Evolutionary conservation across 2,113 vertebrate species (phyloP).

Genomic region (Silurus asotus): DNA sequence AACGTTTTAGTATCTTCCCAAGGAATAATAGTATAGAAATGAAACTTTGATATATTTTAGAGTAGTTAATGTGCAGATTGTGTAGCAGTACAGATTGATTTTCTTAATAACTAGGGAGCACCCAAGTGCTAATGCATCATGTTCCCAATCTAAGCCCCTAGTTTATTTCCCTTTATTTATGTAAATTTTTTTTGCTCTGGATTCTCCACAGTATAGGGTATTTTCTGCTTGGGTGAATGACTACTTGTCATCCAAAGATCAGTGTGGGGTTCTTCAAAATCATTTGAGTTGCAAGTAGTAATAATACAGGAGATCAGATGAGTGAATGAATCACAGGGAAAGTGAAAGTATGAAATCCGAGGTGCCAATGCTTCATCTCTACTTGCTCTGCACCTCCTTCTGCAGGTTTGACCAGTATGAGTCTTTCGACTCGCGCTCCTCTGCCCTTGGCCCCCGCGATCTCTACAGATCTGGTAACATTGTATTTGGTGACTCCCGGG

Average conservation of each 20-base stretch:
- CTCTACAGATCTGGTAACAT: slow-evolving; percentile 85
- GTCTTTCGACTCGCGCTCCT: slow-evolving; percentile 84
- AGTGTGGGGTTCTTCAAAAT: slow-evolving; percentile 13
- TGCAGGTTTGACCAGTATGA: slow-evolving; percentile 91
- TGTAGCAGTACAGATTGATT: too few species aligned
- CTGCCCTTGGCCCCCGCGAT: slow-evolving; percentile 82
- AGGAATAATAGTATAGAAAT: too few species aligned
- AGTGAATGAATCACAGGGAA: slow-evolving; percentile 57
- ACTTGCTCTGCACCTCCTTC: slow-evolving; percentile 73
- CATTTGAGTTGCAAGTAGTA: slow-evolving; percentile 21
- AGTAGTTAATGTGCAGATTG: too few species aligned
- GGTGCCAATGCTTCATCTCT: slow-evolving; percentile 66
- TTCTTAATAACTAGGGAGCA: background rate
- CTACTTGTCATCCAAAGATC: slow-evolving; percentile 47
- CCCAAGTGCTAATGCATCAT: background rate
- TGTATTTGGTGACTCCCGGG: slow-evolving; percentile 81
- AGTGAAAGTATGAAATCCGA: slow-evolving; percentile 56
- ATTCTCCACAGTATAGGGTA: too few species aligned
- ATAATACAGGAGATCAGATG: slow-evolving; percentile 18
- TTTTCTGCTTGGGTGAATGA: slow-evolving; percentile 39
- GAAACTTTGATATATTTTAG: too few species aligned
- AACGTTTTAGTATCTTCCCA: too few species aligned
- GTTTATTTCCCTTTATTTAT: background rate
- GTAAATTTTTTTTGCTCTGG: background rate
- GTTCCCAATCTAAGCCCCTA: background rate